A percentile compares a stretch with the other conserved stretches of the same genome.
Conservation (phyloP, 2,113 vertebrate species). For the Phyllostomus discolor region DNA sequence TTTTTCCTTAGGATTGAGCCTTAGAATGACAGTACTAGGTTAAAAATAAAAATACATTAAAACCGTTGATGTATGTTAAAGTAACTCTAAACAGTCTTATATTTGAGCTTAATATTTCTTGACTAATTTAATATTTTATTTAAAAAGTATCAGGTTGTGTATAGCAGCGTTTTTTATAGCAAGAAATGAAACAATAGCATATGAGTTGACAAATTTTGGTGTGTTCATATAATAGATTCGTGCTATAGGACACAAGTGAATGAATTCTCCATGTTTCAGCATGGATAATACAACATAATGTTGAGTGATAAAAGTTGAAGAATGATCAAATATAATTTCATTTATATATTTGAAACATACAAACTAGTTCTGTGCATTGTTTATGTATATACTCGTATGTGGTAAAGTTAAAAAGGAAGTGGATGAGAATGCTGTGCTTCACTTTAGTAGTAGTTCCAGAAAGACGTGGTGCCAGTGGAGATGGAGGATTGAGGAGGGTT, state of each 20-base stretch:
- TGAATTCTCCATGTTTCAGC: not conserved
- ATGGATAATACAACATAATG: not conserved
- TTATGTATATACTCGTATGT: not conserved
- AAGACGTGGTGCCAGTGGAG: not conserved
- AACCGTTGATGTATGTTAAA: not conserved
- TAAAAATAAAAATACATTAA: not conserved
- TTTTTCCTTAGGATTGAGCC: not conserved
- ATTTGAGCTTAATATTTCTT: conserved; percentile 36
- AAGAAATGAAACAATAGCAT: not conserved
- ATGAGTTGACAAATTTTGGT: not conserved
- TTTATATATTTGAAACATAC: conserved; percentile 26
- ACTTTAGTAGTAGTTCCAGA: not conserved
- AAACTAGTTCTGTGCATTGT: not conserved
- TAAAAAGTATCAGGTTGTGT: not conserved
- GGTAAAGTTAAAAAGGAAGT: not conserved
- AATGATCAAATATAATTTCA: not conserved
- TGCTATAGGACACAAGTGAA: not conserved
- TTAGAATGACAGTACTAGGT: not conserved
- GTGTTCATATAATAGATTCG: not conserved
- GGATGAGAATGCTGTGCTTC: not conserved
- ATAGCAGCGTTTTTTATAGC: conserved; percentile 3
- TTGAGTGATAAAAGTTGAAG: conserved; percentile 10
- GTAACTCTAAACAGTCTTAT: not conserved
- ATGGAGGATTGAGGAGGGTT: not conserved
- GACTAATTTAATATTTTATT: not conserved